Percentiles rank a stretch among this genome's conserved stretches.
Conservation (phyloP, 2,113 vertebrate species). For the Phrynosoma platyrhinos region DNA sequence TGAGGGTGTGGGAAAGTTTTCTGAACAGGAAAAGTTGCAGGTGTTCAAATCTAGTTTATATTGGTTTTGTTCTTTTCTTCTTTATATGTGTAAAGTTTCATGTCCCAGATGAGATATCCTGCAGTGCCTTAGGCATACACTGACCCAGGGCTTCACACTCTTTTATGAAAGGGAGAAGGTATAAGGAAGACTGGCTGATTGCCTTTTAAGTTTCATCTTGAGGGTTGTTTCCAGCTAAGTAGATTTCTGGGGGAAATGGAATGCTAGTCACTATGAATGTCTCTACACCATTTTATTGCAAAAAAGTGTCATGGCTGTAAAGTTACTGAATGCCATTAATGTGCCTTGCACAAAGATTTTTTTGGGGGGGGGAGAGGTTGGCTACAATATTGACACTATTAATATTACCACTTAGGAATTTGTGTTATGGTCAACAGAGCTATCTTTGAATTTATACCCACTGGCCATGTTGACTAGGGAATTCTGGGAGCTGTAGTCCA, state of each 20-base stretch:
- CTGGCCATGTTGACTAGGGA: too few relatives aligned
- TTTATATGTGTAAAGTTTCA: slow-evolving; percentile 42
- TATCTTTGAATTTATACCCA: too few relatives aligned
- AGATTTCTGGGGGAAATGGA: neutral
- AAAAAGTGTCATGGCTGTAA: neutral
- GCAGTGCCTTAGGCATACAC: slow-evolving; percentile 55
- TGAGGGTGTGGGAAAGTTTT: slow-evolving; percentile 48
- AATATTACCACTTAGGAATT: too few relatives aligned
- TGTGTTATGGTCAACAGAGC: too few relatives aligned
- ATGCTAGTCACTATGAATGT: neutral
- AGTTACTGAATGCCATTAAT: neutral
- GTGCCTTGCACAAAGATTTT: neutral
- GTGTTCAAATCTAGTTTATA: slow-evolving; percentile 63
- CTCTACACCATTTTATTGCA: neutral
- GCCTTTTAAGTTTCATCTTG: slow-evolving; percentile 31
- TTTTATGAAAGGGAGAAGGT: slow-evolving; percentile 31
- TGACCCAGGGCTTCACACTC: slow-evolving; percentile 59
- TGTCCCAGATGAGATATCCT: slow-evolving; percentile 58
- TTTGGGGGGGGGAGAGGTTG: too few relatives aligned
- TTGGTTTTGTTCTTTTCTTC: slow-evolving; percentile 66
- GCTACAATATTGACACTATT: too few relatives aligned
- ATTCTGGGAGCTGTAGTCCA: too few relatives aligned
- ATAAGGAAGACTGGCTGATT: slow-evolving; percentile 21
- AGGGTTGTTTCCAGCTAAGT: slow-evolving; percentile 36
- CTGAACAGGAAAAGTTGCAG: slow-evolving; percentile 59